Evolutionary conservation across 2,888 invertebrate species (phyloP).

Genomic region (Agonum fuliginosum): DNA sequence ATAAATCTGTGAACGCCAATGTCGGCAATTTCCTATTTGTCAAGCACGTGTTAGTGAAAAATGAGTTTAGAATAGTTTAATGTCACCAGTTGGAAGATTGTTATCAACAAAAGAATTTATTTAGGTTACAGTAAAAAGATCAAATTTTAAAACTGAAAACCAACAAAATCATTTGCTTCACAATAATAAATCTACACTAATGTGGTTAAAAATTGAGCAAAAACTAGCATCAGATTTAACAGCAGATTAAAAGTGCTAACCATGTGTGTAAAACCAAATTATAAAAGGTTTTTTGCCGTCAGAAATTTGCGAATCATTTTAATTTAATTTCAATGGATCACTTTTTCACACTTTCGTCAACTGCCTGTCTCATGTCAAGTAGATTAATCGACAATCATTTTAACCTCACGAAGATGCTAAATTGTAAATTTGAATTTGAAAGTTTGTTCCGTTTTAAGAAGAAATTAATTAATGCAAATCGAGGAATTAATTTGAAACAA

Average conservation of each 20-base stretch:
- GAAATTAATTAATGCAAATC: neutral
- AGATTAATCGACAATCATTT: constrained; percentile 8
- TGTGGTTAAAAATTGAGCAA: neutral
- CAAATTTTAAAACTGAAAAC: too few species aligned
- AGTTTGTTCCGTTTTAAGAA: neutral
- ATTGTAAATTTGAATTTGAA: constrained; percentile 16
- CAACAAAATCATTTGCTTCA: neutral
- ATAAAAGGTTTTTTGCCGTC: constrained; percentile 7
- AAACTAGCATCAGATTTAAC: neutral
- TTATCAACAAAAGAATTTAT: neutral
- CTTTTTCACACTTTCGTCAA: neutral
- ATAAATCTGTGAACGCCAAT: too few species aligned
- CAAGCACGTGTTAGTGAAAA: neutral
- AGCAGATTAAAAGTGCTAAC: constrained; percentile 1
- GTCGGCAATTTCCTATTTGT: neutral
- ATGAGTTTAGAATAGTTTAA: neutral
- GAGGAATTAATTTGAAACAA: neutral
- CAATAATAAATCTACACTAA: neutral
- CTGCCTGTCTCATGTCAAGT: neutral
- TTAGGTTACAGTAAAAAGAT: neutral
- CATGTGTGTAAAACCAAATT: constrained; percentile 1
- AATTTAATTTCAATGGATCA: constrained; percentile 1
- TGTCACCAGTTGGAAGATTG: neutral
- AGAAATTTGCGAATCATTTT: constrained; percentile 25
- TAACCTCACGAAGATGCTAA: neutral